Conservation (phyloP, 2,113 vertebrate species). For the Triplophysa tibetana region DNA sequence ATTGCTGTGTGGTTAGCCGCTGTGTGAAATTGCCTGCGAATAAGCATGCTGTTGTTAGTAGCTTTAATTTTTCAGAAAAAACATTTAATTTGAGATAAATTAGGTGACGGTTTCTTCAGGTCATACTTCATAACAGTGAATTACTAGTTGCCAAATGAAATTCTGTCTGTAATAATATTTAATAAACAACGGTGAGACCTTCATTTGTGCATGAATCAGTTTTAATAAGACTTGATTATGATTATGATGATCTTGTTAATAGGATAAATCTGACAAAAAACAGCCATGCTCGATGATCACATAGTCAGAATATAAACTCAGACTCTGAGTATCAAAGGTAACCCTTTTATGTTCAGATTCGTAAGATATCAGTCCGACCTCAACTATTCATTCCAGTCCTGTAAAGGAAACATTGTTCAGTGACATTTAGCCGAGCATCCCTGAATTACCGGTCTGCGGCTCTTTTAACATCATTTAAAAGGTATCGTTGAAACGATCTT, state of each 20-base stretch:
- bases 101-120: background rate
- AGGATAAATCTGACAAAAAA: background rate
- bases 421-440: too few relatives aligned
- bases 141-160: conserved; percentile 16
- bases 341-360: too few relatives aligned
- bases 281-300: background rate
- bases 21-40: background rate
- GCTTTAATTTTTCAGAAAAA: conserved; percentile 9
- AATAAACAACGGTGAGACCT: conserved; percentile 7
- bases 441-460: too few relatives aligned
- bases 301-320: background rate
- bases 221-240: conserved; percentile 6
- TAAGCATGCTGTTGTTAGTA: background rate
- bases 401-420: too few relatives aligned
- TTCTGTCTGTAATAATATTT: conserved; percentile 15
- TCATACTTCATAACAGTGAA: background rate
- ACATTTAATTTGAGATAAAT: conserved; percentile 17
- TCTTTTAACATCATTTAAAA: too few relatives aligned
- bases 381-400: too few relatives aligned
- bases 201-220: background rate
- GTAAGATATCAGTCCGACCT: too few relatives aligned
- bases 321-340: background rate
- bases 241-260: background rate
- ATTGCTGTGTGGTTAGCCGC: conserved; percentile 6
- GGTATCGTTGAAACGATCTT: too few relatives aligned